Percentiles rank a stretch among this genome's conserved stretches.
phyloP scores from a whole-genome alignment of 2,888 invertebrate species.

The Encarsia formosa region DNA sequence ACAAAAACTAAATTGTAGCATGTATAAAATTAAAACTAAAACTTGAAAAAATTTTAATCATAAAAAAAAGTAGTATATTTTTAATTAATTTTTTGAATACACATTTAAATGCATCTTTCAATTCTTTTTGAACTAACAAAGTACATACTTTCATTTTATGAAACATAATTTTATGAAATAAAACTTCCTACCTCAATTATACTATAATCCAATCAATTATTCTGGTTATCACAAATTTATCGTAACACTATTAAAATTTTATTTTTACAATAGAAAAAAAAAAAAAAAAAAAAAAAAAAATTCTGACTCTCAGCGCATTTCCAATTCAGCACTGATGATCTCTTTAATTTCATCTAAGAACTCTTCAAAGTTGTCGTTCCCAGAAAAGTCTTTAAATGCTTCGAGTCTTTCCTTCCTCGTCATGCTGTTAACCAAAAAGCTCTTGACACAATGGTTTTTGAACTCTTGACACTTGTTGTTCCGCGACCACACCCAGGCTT shows the following conservation, averaged over 20 bases:
- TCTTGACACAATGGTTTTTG: slow-evolving; percentile 41
- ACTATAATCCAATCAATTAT: too few relatives aligned
- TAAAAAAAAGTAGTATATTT: too few relatives aligned
- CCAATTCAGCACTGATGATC: slow-evolving; percentile 33
- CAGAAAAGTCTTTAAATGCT: slow-evolving; percentile 42
- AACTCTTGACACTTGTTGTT: slow-evolving; percentile 41
- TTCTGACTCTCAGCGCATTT: slow-evolving; percentile 5
- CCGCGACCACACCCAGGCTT: slow-evolving; percentile 46
- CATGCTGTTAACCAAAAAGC: slow-evolving; percentile 41
- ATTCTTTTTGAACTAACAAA: too few relatives aligned
- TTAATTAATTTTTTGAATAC: too few relatives aligned
- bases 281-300: not conserved
- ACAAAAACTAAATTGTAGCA: too few relatives aligned
- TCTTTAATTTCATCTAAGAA: slow-evolving; percentile 40
- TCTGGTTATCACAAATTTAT: too few relatives aligned
- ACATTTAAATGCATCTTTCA: too few relatives aligned
- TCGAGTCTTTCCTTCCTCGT: slow-evolving; percentile 34
- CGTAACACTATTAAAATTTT: not conserved
- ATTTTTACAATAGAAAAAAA: not conserved
- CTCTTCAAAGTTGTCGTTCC: slow-evolving; percentile 35
- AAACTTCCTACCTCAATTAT: too few relatives aligned
- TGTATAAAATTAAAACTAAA: too few relatives aligned
- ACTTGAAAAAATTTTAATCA: too few relatives aligned
- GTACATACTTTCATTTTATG: too few relatives aligned
- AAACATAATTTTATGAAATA: too few relatives aligned